Percentiles rank a stretch among this genome's conserved stretches.
Conservation (phyloP, 2,797 vertebrate genomes). For the Acipenser oxyrinchus region DNA sequence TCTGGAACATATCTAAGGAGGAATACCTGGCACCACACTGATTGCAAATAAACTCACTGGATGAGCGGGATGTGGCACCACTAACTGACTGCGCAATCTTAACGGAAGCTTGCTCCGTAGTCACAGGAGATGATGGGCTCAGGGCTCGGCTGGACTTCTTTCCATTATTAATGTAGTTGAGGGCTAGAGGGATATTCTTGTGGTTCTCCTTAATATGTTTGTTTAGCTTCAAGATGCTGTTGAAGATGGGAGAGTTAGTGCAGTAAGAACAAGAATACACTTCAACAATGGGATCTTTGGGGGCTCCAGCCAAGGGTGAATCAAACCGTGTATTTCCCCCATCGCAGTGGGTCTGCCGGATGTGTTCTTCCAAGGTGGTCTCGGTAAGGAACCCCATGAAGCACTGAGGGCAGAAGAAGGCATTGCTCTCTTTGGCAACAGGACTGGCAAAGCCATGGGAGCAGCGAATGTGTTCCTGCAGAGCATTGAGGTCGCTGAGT, state of each 20-base stretch:
- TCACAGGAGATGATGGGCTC: constrained; percentile 88
- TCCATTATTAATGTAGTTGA: constrained; percentile 96
- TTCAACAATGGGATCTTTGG: constrained; percentile 94
- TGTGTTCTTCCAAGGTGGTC: constrained; percentile 91
- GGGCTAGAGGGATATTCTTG: constrained; percentile 96
- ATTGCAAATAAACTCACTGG: constrained; percentile 93
- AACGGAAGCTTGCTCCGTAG: constrained; percentile 77
- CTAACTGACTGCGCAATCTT: constrained; percentile 77
- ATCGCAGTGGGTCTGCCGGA: constrained; percentile 93
- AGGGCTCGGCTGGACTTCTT: constrained; percentile 86
- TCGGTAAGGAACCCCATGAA: constrained; percentile 99
- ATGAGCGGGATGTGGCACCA: constrained; percentile 66
- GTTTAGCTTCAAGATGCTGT: constrained; percentile 92
- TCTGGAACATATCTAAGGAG: constrained; percentile 90
- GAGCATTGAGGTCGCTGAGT: constrained; percentile 85
- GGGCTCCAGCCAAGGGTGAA: constrained; percentile 84
- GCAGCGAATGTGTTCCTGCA: constrained; percentile 96
- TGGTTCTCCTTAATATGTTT: constrained; percentile 99
- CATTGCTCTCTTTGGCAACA: constrained; percentile 92
- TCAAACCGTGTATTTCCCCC: constrained; percentile 88
- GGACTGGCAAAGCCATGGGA: constrained; percentile 91
- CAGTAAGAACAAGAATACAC: constrained; percentile 98
- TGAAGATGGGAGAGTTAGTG: constrained; percentile 98
- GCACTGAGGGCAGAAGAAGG: constrained; percentile 97
- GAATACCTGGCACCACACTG: constrained; percentile 96